These are phyloP conservation scores for Galbula dea DNA, from an alignment of 2,113 vertebrate species.

Conservation along the genomic window DNA sequence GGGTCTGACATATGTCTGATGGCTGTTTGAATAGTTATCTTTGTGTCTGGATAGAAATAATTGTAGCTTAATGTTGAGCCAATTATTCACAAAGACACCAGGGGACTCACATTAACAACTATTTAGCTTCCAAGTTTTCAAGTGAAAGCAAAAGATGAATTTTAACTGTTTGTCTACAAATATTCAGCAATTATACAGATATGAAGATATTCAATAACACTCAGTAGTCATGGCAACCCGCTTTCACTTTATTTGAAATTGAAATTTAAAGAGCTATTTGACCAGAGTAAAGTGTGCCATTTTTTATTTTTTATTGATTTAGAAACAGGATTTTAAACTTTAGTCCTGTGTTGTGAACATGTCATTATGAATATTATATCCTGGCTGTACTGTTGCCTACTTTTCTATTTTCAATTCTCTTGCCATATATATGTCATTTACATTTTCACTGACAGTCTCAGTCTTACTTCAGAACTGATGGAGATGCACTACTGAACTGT, in stretches of 20 bases:
- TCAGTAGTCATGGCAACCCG: constrained; percentile 58
- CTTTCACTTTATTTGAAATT: constrained; percentile 28
- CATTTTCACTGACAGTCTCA: neutral
- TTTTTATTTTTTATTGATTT: constrained; percentile 31
- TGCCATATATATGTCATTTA: neutral
- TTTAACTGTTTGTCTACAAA: constrained; percentile 59
- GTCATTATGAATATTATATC: neutral
- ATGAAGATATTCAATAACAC: constrained; percentile 20
- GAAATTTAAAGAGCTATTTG: constrained; percentile 36
- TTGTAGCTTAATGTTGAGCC: neutral
- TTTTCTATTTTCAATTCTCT: neutral
- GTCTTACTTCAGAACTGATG: neutral
- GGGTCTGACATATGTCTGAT: neutral
- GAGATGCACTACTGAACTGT: neutral
- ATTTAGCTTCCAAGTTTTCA: constrained; percentile 12
- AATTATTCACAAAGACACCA: constrained; percentile 10
- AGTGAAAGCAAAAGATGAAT: neutral
- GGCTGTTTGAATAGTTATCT: neutral
- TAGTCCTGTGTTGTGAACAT: neutral
- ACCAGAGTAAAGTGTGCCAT: neutral
- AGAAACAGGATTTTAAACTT: constrained; percentile 19
- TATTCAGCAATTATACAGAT: constrained; percentile 49
- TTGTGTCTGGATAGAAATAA: neutral
- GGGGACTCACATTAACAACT: constrained; percentile 26
- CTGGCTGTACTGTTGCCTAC: neutral